Evolutionary conservation across 2,797 vertebrate species (phyloP).

Genomic region (Synanceia verrucosa): DNA sequence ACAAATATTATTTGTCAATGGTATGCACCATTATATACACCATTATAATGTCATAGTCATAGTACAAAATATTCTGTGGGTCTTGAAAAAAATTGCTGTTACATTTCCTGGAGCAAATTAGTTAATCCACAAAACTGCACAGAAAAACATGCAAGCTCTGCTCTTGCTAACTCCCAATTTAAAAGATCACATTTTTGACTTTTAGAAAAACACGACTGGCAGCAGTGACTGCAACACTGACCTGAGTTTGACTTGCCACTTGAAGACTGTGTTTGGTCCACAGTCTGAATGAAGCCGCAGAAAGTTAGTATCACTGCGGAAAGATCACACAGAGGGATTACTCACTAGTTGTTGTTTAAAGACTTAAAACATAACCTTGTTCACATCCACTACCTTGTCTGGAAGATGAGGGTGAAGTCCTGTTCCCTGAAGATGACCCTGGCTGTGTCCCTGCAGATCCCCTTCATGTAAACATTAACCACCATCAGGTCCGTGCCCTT

Average conservation of each 20-base stretch:
- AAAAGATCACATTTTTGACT: background rate
- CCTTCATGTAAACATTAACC: slow-evolving; percentile 96
- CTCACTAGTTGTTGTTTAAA: background rate
- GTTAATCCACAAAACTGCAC: background rate
- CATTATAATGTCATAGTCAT: too few relatives aligned
- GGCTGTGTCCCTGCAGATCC: slow-evolving; percentile 88
- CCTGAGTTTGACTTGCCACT: slow-evolving; percentile 99
- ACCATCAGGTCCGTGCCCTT: slow-evolving; percentile 98
- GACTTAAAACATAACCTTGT: background rate
- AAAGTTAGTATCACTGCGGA: slow-evolving; percentile 89
- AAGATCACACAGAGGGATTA: slow-evolving; percentile 5
- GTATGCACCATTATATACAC: too few relatives aligned
- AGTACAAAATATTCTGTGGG: too few relatives aligned
- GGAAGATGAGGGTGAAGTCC: slow-evolving; percentile 96
- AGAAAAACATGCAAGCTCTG: background rate
- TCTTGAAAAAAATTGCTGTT: too few relatives aligned
- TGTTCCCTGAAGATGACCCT: slow-evolving; percentile 96
- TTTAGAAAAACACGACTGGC: background rate
- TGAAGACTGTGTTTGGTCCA: slow-evolving; percentile 92
- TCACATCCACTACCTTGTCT: slow-evolving; percentile 87
- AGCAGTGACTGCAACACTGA: slow-evolving; percentile 75
- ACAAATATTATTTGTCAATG: too few relatives aligned
- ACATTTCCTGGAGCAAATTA: background rate
- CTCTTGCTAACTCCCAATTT: background rate
- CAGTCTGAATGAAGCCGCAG: slow-evolving; percentile 92